Evolutionary conservation across 1,140 invertebrate species (phyloP), one percentile per base, ranked within the genome.

Genomic region (Bombus confusus): DNA sequence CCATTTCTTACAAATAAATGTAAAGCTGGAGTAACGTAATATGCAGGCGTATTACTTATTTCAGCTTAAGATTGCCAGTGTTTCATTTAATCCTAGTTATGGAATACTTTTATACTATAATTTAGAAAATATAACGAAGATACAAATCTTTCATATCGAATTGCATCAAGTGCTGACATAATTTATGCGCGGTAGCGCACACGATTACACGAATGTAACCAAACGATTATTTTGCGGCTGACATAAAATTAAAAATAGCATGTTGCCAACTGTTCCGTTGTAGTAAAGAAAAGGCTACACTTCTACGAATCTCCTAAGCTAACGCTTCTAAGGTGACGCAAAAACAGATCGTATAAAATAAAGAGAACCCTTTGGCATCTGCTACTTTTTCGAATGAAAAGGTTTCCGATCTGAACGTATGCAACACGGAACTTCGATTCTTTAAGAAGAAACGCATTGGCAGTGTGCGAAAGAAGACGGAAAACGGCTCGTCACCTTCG

Each of bases 401-500:
- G 66, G 15, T 64, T 78, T 66, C 57, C 34, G 47, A 72, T 31
- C 37, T 15, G 9, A 25, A n/a, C 28, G 5, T 34, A 34, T 9
- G 37, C 25, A 10, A 28, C 37, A 39, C 31, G 31, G 25, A 62
- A 59, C 57, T 28, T n/a, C n/a, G 28, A 37, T 18, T 15, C 52
- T 43, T 1, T 9, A 71, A 52, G 66, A 71, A 52, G 66, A 71
- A 64, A 43, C 59, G 9, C 71, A 47, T 72, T 77, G 47, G 41
- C 74, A 59, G 52, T 72, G 64, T 57, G 37, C 79, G 25, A 78
- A 69, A 69, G 74, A 69, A 52, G 83, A 37, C 59, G 66, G 57
- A 78, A 85, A 81, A 90, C 74, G 77, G 69, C 73, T 87, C 89
- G 84, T 90, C 86, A 86, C 82, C 79, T 90, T 86, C 88, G 88